Conservation (phyloP, 30 jellyfish, hydroid and myxozoan species). For the Chrysaora quinquecirrha region DNA sequence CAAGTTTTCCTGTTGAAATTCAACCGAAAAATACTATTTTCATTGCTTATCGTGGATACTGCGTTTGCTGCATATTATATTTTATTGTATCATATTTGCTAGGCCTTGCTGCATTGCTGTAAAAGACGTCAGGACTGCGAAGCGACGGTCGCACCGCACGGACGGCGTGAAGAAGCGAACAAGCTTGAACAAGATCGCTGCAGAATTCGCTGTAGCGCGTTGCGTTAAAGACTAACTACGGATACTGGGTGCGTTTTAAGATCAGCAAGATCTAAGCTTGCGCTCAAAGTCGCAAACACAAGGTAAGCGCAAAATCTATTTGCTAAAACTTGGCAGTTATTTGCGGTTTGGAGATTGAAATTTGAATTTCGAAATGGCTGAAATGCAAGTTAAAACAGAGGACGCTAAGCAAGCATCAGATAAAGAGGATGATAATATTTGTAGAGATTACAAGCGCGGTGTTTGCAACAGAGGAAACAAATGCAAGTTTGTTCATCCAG, state of each 20-base stretch:
- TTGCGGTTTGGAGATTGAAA: too few relatives aligned
- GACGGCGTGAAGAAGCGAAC: too few relatives aligned
- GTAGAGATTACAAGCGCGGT: conserved; percentile 95
- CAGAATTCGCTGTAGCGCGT: neutral
- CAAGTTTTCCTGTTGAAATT: too few relatives aligned
- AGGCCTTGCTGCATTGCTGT: conserved; percentile 46
- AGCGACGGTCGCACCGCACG: neutral
- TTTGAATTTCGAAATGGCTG: too few relatives aligned
- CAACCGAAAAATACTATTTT: too few relatives aligned
- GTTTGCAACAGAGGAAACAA: conserved; percentile 90
- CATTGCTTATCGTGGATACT: too few relatives aligned
- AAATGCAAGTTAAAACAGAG: neutral
- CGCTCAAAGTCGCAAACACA: too few relatives aligned
- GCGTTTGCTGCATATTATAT: too few relatives aligned
- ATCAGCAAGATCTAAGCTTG: too few relatives aligned
- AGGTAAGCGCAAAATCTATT: conserved; percentile 6
- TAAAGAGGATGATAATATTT: conserved; percentile 44
- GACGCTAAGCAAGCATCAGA: conserved; percentile 15
- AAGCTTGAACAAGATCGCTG: neutral
- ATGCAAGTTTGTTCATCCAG: conserved; percentile 88
- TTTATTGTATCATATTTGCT: conserved; percentile 38
- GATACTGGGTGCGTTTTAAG: too few relatives aligned
- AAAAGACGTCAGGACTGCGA: conserved; percentile 25
- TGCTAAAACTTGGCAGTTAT: too few relatives aligned
- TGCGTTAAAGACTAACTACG: neutral